Evolutionary conservation across 2,797 vertebrate genomes (phyloP), one percentile per base, ranked within the genome.

Genomic region (Eutrigla gurnardus): DNA sequence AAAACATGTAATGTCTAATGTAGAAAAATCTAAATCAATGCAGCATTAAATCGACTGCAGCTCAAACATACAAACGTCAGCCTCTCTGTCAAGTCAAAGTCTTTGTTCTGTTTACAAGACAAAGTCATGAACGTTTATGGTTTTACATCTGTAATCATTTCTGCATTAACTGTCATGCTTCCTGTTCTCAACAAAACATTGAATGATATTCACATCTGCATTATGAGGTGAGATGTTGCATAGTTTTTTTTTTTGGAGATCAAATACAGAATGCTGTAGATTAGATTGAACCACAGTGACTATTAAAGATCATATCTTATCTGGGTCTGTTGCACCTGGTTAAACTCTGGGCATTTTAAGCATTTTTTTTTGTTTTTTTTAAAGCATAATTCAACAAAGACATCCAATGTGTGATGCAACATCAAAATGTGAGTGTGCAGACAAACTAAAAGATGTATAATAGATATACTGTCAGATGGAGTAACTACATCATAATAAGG

Each of bases 141-240:
- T 75, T 80, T 81, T 53, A 50, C 3, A 5, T 70, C 46, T 42
- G 49, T 25, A 39, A 42, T 54, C 10, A 80, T 78, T 81, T 84
- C 80, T 81, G 76, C 45, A 80, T 82, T 77, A 2, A 39, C 43
- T 43, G 65, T 60, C 37, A 64, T 54, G 6, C 73, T 82, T 86
- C 77, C 71, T 76, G 68, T 84, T 85, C 12, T 64, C 9, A 49
- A 33, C 17, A 13, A 47, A n/a, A 8, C 0, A 39, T 37, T 2
- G 25, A 18, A 45, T 17, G 1, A 33, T 1, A 77, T 55, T 66
- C n/a, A 74, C 45, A 75, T 73, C 54, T 2, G 0, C 37, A 69
- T 57, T 3, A 46, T 25, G 50, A 52, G 50, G 13, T 18, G 8
- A 18, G 1, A 49, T 49, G n/a, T 25, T 10, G 10, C 7, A 58